A percentile compares a stretch with the other conserved stretches of the same genome.
These are phyloP conservation scores for Odontomachus brunneus DNA, from an alignment of 1,140 invertebrate genomes.

Conservation along the genomic window DNA sequence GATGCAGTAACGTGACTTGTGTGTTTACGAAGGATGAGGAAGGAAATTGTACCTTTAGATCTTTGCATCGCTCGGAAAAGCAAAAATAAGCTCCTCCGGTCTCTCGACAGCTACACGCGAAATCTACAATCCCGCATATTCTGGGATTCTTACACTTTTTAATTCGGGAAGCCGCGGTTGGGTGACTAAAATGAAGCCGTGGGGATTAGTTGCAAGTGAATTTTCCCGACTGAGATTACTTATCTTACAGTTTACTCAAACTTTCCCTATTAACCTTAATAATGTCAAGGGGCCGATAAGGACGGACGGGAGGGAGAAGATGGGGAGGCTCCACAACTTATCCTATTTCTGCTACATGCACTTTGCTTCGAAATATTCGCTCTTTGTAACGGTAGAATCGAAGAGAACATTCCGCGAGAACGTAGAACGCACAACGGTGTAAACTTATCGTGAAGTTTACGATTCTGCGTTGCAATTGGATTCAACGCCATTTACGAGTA, in stretches of 20 bases:
- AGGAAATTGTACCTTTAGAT: constrained; percentile 25
- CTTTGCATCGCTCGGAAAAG: background rate
- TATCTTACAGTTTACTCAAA: background rate
- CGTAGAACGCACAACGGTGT: too few species aligned
- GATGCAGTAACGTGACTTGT: background rate
- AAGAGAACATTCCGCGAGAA: too few species aligned
- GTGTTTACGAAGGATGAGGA: background rate
- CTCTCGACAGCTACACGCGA: background rate
- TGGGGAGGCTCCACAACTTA: background rate
- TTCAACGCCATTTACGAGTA: too few species aligned
- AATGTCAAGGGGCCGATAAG: background rate
- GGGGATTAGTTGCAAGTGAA: constrained; percentile 9
- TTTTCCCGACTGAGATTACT: background rate
- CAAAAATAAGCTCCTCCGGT: background rate
- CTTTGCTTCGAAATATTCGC: too few species aligned
- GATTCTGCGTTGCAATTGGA: too few species aligned
- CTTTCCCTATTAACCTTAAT: background rate
- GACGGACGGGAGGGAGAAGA: too few species aligned
- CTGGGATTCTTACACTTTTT: background rate
- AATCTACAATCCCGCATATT: too few species aligned
- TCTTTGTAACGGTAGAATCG: too few species aligned
- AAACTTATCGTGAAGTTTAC: too few species aligned
- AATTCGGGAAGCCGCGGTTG: background rate
- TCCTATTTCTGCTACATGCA: background rate
- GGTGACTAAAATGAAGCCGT: background rate